Evolutionary conservation across 2,113 vertebrate genomes (phyloP).

Genomic region (Sclerurus mexicanus): DNA sequence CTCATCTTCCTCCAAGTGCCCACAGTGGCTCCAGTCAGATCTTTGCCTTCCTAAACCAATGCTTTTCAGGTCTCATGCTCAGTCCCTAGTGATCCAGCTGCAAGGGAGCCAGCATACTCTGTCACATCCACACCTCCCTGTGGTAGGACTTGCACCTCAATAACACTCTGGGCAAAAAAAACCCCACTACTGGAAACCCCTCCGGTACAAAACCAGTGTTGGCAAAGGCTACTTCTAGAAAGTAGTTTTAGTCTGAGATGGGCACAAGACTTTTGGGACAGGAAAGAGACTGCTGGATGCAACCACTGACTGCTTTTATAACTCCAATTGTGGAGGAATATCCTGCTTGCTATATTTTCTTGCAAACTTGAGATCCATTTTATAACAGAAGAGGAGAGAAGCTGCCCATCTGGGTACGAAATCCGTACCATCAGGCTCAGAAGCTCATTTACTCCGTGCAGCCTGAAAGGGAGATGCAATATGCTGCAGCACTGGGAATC

Average conservation of each 20-base stretch:
- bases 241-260: background rate
- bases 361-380: background rate
- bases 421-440: background rate
- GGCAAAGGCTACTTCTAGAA: background rate
- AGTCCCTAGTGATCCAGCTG: background rate
- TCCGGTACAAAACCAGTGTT: background rate
- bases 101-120: rapidly evolving
- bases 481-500: slow-evolving; percentile 15
- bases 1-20: background rate
- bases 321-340: background rate
- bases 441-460: background rate
- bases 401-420: slow-evolving; percentile 26
- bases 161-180: background rate
- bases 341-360: background rate
- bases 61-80: background rate
- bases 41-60: background rate
- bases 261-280: background rate
- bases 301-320: background rate
- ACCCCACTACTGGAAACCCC: background rate
- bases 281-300: background rate
- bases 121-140: background rate
- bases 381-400: slow-evolving; percentile 2
- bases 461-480: background rate
- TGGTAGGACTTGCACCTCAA: background rate
- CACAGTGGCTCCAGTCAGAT: background rate